Base-by-base conservation (phyloP, 2,888 invertebrate species). In the Antheraea yamamai region DNA sequence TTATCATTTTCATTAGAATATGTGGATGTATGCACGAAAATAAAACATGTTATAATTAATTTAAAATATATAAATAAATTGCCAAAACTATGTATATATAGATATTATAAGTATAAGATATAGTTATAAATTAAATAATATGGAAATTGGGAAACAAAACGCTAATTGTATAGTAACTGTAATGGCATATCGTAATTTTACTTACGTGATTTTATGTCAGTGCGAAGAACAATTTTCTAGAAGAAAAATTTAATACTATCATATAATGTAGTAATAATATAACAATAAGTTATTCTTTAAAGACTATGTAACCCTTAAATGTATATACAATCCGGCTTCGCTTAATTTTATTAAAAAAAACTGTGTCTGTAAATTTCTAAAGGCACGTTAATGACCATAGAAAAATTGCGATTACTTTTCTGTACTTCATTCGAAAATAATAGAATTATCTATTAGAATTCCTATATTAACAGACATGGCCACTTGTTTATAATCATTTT, bases 81-180 rank as follows among this genome's bases (percentile, higher is more conserved):
- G 70, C 70, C 70, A 70, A 70, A 70, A 39, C 35, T 70, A 70
- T 39, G 61, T 61, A 23, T 23, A 30, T 26, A n/a, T 70, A 39
- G 39, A 20, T 39, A 39, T 76, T 83, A 79, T 79, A 26, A 55
- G 75, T 70, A 74, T 76, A 78, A 18, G n/a, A 39, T 39, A 70
- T 70, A 70, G 39, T 70, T 70, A 39, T 39, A 39, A 75, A 76
- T 73, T 70, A 75, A 81, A 79, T 82, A 86, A 82, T 83, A 82
- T 84, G 80, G 81, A 89, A 89, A 89, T 91, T 85, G 94, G 94
- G 94, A 94, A 94, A 94, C 92, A 93, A 94, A 91, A 84, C 94
- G 94, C 94, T 94, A 92, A 87, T 90, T 93, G 89, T 93, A 93
- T 85, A 80, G 89, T 90, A 91, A 85, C 83, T 83, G 83, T 85